Percentiles rank a stretch among this genome's conserved stretches.
These are phyloP conservation scores for Drosophila mauritiana DNA, from an alignment of 1,140 invertebrate species.

Conservation along the genomic window DNA sequence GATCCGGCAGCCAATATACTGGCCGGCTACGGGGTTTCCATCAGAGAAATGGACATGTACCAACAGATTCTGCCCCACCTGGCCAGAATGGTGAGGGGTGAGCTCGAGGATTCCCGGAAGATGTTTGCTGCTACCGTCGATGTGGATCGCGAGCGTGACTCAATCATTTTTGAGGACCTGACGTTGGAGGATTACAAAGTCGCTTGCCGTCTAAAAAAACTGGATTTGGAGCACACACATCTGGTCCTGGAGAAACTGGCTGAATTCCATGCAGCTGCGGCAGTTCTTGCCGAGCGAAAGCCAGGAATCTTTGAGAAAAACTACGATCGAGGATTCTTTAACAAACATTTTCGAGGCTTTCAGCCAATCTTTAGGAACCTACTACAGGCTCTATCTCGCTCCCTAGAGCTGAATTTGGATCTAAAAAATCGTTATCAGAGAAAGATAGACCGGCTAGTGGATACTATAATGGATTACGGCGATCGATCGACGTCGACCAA, in stretches of 20 bases:
- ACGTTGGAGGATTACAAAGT: conserved; percentile 85
- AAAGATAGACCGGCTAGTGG: conserved; percentile 48
- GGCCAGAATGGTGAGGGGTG: conserved; percentile 26
- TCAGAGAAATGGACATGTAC: conserved; percentile 73
- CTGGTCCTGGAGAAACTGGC: conserved; percentile 85
- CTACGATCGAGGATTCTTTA: conserved; percentile 67
- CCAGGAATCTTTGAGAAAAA: conserved; percentile 54
- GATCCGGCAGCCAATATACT: conserved; percentile 51
- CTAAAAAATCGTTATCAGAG: conserved; percentile 45
- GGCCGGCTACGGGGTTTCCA: conserved; percentile 52
- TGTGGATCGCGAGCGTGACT: conserved; percentile 59
- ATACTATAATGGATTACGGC: conserved; percentile 43
- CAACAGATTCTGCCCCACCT: conserved; percentile 62
- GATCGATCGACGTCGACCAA: conserved; percentile 51
- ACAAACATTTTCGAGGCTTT: conserved; percentile 49
- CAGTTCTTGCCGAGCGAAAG: conserved; percentile 38
- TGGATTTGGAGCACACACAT: conserved; percentile 85
- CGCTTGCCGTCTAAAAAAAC: conserved; percentile 85
- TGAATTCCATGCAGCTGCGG: conserved; percentile 85
- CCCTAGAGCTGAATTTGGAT: conserved; percentile 37
- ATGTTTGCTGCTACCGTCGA: conserved; percentile 65
- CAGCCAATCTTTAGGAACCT: conserved; percentile 36
- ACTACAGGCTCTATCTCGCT: conserved; percentile 37
- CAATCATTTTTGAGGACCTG: conserved; percentile 82
- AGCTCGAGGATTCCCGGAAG: conserved; percentile 58